These are phyloP conservation scores for Pterostichus madidus DNA, from an alignment of 2,888 invertebrate species.

Conservation along the genomic window DNA sequence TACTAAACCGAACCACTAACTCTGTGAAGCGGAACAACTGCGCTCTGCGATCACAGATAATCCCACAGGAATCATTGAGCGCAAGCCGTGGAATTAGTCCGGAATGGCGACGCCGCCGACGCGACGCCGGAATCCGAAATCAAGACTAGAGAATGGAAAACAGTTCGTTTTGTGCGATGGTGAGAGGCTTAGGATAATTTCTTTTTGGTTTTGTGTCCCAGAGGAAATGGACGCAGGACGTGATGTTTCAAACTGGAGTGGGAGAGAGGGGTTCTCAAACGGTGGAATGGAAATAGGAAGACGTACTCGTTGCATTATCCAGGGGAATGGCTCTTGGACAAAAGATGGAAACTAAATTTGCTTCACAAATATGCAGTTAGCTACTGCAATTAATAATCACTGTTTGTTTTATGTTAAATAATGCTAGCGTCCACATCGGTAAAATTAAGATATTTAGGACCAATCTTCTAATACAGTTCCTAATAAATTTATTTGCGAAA, in stretches of 20 bases:
- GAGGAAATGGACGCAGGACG: conserved; percentile 15
- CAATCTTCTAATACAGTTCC: too few relatives aligned
- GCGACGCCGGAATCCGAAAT: neutral
- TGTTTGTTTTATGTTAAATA: too few relatives aligned
- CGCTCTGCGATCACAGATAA: neutral
- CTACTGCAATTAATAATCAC: too few relatives aligned
- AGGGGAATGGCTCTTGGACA: neutral
- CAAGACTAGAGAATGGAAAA: neutral
- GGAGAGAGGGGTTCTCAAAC: neutral
- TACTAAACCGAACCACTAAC: neutral
- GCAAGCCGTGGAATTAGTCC: neutral
- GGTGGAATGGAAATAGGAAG: neutral
- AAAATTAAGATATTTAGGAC: too few relatives aligned
- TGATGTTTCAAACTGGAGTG: neutral
- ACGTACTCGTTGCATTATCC: too few relatives aligned
- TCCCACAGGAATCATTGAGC: conserved; percentile 8
- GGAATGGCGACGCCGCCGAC: too few relatives aligned
- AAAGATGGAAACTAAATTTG: too few relatives aligned
- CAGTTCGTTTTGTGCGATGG: too few relatives aligned
- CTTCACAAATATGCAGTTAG: too few relatives aligned
- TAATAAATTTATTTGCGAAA: too few relatives aligned
- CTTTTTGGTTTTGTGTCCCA: conserved; percentile 26
- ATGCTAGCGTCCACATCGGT: too few relatives aligned
- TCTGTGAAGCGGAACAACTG: neutral
- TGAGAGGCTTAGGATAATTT: conserved; percentile 19